Evolutionary conservation across 2,888 invertebrate species (phyloP).

Genomic region (Orchestes rusci): DNA sequence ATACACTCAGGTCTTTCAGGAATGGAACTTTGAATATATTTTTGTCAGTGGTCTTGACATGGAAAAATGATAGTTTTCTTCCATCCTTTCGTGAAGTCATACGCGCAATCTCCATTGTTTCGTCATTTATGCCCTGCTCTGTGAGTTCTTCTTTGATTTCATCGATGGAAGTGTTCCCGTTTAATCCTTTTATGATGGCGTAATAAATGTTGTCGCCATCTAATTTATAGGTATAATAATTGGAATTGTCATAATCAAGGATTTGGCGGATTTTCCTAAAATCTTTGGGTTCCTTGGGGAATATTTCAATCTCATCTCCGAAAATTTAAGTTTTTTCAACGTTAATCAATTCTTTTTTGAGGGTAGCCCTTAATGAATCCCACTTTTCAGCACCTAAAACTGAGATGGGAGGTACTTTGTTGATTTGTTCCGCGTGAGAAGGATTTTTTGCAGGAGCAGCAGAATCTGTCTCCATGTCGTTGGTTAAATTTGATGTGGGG

Average conservation of each 20-base stretch:
- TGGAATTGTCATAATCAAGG: not conserved
- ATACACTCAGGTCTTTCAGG: too few species aligned
- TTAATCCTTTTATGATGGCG: not conserved
- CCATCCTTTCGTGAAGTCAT: too few species aligned
- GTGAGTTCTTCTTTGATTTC: not conserved
- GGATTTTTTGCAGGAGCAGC: not conserved
- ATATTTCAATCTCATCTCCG: too few species aligned
- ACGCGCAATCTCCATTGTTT: too few species aligned
- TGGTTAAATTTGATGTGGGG: too few species aligned
- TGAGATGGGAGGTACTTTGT: not conserved
- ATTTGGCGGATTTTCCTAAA: not conserved
- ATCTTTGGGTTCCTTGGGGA: too few species aligned
- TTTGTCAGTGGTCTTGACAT: too few species aligned
- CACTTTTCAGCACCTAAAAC: not conserved
- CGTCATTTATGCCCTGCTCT: not conserved
- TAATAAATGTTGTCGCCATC: not conserved
- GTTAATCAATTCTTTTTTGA: not conserved
- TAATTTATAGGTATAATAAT: not conserved
- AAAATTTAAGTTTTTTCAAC: not conserved
- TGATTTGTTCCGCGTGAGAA: not conserved
- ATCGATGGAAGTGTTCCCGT: not conserved
- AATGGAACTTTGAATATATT: too few species aligned
- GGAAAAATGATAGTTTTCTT: too few species aligned
- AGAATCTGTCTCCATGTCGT: too few species aligned
- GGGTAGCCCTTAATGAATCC: not conserved